phyloP scores from a whole-genome alignment of 1,140 invertebrate genomes.

The Helicoverpa armigera region DNA sequence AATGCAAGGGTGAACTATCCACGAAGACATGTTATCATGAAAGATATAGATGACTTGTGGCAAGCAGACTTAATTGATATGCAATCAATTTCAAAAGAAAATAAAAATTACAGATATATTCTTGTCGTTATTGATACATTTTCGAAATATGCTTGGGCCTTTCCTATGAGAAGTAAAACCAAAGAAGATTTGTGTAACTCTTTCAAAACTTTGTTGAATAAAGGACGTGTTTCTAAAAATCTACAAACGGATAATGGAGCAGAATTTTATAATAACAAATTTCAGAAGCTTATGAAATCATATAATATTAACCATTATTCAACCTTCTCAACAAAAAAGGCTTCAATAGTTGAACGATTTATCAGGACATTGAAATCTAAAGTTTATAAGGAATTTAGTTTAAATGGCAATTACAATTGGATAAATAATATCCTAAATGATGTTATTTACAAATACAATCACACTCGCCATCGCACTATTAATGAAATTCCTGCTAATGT shows the following conservation, averaged over 20 bases:
- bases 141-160: not conserved
- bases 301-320: conserved; percentile 11
- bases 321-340: no score
- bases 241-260: conserved; percentile 21
- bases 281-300: conserved; percentile 20
- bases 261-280: conserved; percentile 23
- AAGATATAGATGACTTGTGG: no score
- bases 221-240: not conserved
- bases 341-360: no score
- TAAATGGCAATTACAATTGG: conserved; percentile 76
- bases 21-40: not conserved
- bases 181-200: no score
- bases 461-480: conserved; percentile 68
- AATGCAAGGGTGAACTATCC: conserved; percentile 3
- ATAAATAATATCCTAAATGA: conserved; percentile 67
- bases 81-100: not conserved
- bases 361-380: conserved; percentile 81
- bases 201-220: no score
- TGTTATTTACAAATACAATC: conserved; percentile 79
- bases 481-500: conserved; percentile 15
- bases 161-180: no score
- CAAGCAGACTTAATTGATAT: no score
- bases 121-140: conserved; percentile 12
- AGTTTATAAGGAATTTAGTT: conserved; percentile 81
- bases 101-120: conserved; percentile 15